Conservation (phyloP, 2,888 invertebrate species). For the Noctuana brunneofusca region DNA sequence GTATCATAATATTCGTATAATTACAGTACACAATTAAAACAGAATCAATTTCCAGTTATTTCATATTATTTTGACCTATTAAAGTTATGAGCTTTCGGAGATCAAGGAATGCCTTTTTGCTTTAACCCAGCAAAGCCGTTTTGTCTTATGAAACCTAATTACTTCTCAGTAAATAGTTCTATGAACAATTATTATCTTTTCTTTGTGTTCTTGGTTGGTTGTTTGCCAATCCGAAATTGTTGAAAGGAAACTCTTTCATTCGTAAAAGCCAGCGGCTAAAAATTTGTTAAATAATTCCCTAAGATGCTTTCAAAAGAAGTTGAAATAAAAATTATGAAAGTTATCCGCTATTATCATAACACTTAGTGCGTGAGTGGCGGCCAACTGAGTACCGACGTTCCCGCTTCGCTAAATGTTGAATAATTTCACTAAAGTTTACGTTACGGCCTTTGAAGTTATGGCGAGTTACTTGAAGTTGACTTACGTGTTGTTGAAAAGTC, state of each 20-base stretch:
- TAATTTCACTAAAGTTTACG: constrained; percentile 13
- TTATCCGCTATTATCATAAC: constrained; percentile 20
- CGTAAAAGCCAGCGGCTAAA: not conserved
- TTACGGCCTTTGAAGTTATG: constrained; percentile 5
- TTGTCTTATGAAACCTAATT: too few relatives aligned
- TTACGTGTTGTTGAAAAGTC: not conserved
- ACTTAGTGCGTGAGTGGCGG: constrained; percentile 4
- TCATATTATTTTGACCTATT: too few relatives aligned
- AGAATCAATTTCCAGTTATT: too few relatives aligned
- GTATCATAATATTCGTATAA: too few relatives aligned
- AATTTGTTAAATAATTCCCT: not conserved
- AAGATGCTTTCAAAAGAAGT: constrained; percentile 4
- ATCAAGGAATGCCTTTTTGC: too few relatives aligned
- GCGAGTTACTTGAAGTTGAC: constrained; percentile 4
- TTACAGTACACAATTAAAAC: too few relatives aligned
- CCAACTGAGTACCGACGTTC: not conserved
- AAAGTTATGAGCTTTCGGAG: too few relatives aligned
- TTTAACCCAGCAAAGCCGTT: too few relatives aligned
- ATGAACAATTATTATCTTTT: not conserved
- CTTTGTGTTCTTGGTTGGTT: not conserved
- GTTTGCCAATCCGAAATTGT: not conserved
- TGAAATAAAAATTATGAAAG: constrained; percentile 12
- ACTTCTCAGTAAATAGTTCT: not conserved
- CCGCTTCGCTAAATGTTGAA: constrained; percentile 13
- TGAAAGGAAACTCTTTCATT: not conserved